Conservation (phyloP, 2,888 invertebrate genomes). For the Schizotus pectinicornis region DNA sequence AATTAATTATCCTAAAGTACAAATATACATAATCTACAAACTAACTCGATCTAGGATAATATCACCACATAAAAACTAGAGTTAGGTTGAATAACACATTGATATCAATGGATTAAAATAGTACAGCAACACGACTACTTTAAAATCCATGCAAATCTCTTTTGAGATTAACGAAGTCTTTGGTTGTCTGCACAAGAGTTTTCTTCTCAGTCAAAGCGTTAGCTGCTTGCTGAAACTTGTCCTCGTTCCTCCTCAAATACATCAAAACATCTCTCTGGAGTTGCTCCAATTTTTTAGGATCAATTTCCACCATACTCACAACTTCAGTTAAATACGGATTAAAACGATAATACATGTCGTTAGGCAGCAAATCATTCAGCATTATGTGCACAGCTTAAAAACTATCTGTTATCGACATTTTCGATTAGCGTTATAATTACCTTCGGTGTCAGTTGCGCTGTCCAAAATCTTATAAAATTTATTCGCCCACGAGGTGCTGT, state of each 20-base stretch:
- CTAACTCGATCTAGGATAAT: too few relatives aligned
- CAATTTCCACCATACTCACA: constrained; percentile 80
- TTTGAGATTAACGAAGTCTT: constrained; percentile 59
- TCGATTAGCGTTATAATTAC: constrained; percentile 54
- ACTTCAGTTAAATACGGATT: constrained; percentile 87
- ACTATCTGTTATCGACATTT: constrained; percentile 12
- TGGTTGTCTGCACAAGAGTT: constrained; percentile 53
- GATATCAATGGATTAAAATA: not conserved
- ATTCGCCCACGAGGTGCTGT: constrained; percentile 71
- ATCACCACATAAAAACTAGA: too few relatives aligned
- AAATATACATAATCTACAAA: too few relatives aligned
- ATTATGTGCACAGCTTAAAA: constrained; percentile 76
- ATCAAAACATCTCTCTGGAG: constrained; percentile 77
- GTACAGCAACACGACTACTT: not conserved
- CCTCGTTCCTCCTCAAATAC: constrained; percentile 81
- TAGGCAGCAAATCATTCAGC: constrained; percentile 76
- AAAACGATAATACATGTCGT: constrained; percentile 79
- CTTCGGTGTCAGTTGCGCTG: constrained; percentile 88
- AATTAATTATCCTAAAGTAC: too few relatives aligned
- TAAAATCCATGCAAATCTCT: constrained; percentile 48
- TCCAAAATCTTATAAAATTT: constrained; percentile 83
- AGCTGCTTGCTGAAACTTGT: constrained; percentile 73
- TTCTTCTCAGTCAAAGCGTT: constrained; percentile 58
- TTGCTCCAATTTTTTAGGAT: constrained; percentile 72
- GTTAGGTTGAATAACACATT: too few relatives aligned